Conservation (phyloP, 2,113 vertebrate genomes). For the Aphyosemion australe region DNA sequence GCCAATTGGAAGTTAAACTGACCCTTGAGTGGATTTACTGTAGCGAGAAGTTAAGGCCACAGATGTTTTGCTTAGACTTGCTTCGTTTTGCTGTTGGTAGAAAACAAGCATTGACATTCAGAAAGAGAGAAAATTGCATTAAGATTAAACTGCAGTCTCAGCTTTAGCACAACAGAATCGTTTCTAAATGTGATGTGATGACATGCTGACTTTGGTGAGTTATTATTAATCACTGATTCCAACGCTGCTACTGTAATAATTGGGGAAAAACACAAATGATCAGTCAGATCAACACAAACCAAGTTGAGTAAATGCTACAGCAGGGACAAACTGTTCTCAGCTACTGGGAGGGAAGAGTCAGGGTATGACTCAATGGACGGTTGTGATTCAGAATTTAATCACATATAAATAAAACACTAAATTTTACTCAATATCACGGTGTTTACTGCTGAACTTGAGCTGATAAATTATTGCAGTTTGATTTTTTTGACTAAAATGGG, state of each 20-base stretch:
- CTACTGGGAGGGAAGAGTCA: constrained; percentile 15
- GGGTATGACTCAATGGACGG: constrained; percentile 40
- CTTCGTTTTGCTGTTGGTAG: constrained; percentile 27
- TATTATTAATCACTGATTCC: constrained; percentile 42
- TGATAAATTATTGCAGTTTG: constrained; percentile 45
- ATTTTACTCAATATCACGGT: constrained; percentile 17
- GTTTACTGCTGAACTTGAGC: background rate
- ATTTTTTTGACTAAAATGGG: constrained; percentile 21
- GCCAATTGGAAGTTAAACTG: constrained; percentile 26
- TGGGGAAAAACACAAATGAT: constrained; percentile 25
- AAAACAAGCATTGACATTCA: constrained; percentile 32
- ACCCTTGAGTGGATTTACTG: constrained; percentile 36
- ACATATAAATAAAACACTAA: constrained; percentile 20
- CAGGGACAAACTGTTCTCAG: constrained; percentile 16
- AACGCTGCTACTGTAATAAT: constrained; percentile 10
- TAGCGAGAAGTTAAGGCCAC: constrained; percentile 2
- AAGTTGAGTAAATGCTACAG: constrained; percentile 24
- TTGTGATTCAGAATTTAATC: constrained; percentile 33
- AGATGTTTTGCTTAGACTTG: background rate
- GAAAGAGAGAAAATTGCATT: constrained; percentile 3
- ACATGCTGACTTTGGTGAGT: constrained; percentile 56
- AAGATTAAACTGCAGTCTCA: constrained; percentile 12
- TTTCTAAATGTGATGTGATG: constrained; percentile 24
- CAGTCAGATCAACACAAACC: constrained; percentile 36
- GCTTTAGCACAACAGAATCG: constrained; percentile 17